Base-by-base conservation (phyloP, 2,797 vertebrate genomes). In the Tadarida brasiliensis region DNA sequence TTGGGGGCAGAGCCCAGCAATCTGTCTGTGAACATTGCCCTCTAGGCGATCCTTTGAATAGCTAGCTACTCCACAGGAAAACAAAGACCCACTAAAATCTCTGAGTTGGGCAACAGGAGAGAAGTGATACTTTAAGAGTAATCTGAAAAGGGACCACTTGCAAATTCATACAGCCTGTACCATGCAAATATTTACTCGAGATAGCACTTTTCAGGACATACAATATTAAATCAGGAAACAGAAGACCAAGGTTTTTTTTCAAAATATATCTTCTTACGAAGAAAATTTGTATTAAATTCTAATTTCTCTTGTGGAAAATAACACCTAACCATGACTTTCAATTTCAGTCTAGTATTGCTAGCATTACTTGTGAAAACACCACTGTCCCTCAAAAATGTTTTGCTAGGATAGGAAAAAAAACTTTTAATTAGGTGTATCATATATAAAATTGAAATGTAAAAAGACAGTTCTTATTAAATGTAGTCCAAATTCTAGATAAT, bases 231-330 rank as follows among this genome's bases (percentile, higher is more conserved):
- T 22, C 33, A 49, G 78, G 54, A 94, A 94, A 93, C 14, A 90
- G 35, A 78, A 87, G 47, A 93, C 7, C 9, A 74, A 77, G 11
- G 11, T 71, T 67, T 49, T 92, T 80, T 88, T 74, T 89, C 39
- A 80, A 94, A 87, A 83, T 44, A 85, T 1, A 74, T 30, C 24
- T 76, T 90, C 26, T 76, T 57, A 71, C 11, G 90, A 59, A 90
- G 68, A 65, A 77, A 54, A 44, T 22, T 24, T 65, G 78, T 84
- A 81, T 35, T 33, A 92, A 86, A 93, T 77, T 90, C 54, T 87
- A 61, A 94, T n/a, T 92, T 94, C n/a, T 91, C 73, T 59, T 84
- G 30, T 54, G 7, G 73, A 93, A 96, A 91, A n/a, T 76, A 74
- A 91, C 2, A 86, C 28, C 22, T 91, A 82, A 87, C 12, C 19